phyloP scores from a whole-genome alignment of 2,113 vertebrate species.

The Apodemus sylvaticus region DNA sequence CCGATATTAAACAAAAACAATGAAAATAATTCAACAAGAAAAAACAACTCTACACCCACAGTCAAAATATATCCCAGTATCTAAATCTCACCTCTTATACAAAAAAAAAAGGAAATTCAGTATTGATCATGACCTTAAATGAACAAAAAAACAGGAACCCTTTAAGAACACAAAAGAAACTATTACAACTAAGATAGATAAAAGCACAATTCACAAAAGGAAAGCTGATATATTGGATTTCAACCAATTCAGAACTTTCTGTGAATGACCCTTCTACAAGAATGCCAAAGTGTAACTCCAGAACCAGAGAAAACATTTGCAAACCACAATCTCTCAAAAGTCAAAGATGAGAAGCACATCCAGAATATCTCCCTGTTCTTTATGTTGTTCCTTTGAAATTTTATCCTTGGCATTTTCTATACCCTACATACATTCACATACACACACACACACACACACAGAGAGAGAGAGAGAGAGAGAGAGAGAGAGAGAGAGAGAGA shows the following conservation, averaged over 20 bases:
- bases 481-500: too few relatives aligned
- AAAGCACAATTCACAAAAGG: not conserved
- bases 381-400: not conserved
- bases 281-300: not conserved
- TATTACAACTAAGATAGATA: not conserved
- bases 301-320: not conserved
- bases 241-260: not conserved
- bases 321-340: not conserved
- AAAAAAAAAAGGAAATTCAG: not conserved
- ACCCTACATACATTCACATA: not conserved
- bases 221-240: not conserved
- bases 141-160: not conserved
- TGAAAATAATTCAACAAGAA: not conserved
- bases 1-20: not conserved
- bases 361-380: not conserved
- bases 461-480: too few relatives aligned
- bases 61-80: not conserved
- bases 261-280: not conserved
- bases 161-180: not conserved
- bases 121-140: not conserved
- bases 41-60: not conserved
- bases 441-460: not conserved
- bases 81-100: not conserved
- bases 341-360: not conserved
- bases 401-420: not conserved